A percentile compares a stretch with the other conserved stretches of the same genome.
Evolutionary conservation across 2,888 invertebrate genomes (phyloP).

Genomic region (Lepidocyrtinus sp.): DNA sequence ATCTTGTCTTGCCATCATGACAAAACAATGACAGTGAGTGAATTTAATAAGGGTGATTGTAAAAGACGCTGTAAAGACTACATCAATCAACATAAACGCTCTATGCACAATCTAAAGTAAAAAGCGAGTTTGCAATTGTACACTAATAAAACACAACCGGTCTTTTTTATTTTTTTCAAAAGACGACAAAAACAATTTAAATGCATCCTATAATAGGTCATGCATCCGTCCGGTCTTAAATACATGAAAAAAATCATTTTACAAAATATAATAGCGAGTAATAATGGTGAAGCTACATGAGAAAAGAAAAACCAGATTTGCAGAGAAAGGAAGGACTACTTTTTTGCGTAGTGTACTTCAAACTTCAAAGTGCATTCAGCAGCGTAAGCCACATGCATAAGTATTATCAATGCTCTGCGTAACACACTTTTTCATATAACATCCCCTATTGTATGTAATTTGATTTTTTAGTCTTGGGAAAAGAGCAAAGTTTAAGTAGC

Average conservation of each 20-base stretch:
- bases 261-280: not conserved
- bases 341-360: not conserved
- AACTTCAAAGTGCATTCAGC: not conserved
- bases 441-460: too few relatives aligned
- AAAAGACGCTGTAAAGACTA: too few relatives aligned
- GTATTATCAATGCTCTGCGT: not conserved
- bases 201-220: constrained; percentile 5
- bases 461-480: too few relatives aligned
- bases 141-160: not conserved
- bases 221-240: not conserved
- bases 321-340: constrained; percentile 30
- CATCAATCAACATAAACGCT: too few relatives aligned
- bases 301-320: constrained; percentile 48
- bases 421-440: not conserved
- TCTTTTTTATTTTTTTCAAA: not conserved
- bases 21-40: too few relatives aligned
- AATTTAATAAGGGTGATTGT: too few relatives aligned
- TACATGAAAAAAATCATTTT: not conserved
- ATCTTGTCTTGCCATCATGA: too few relatives aligned
- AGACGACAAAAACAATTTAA: not conserved
- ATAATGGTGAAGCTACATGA: not conserved
- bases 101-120: too few relatives aligned
- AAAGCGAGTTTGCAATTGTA: not conserved
- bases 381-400: not conserved
- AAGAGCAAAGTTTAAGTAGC: too few relatives aligned